A percentile compares a stretch with the other conserved stretches of the same genome.
phyloP scores from a whole-genome alignment of 2,797 vertebrate species.

The Acrocephalus scirpaceus region DNA sequence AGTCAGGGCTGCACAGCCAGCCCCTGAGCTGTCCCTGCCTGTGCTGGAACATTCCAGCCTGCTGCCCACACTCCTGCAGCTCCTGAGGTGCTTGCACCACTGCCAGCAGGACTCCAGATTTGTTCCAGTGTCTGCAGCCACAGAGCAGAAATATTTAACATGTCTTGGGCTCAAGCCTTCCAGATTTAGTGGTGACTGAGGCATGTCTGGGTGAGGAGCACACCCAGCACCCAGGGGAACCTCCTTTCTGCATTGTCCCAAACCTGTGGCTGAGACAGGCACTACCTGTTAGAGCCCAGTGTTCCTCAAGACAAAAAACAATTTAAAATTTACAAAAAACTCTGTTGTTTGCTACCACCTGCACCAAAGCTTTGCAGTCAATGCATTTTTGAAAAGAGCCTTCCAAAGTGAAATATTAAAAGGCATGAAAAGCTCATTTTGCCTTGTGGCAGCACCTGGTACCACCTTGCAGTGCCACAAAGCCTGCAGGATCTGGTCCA shows the following conservation, averaged over 20 bases:
- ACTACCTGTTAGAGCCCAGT: background rate
- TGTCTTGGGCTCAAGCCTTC: background rate
- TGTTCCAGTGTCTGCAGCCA: background rate
- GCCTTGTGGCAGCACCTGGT: background rate
- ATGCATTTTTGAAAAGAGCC: background rate
- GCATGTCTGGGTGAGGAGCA: background rate
- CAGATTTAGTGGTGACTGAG: background rate
- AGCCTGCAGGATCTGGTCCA: background rate
- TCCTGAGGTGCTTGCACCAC: background rate
- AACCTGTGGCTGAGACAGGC: background rate
- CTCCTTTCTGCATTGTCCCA: background rate
- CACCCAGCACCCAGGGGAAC: background rate
- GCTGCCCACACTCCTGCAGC: background rate
- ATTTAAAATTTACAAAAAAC: background rate
- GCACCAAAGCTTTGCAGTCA: background rate
- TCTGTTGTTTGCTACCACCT: background rate
- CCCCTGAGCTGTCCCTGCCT: accelerated
- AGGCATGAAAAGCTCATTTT: background rate
- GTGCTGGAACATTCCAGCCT: background rate
- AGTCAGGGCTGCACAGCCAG: background rate
- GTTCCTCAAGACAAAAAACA: background rate
- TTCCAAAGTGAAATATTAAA: background rate
- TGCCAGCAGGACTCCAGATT: background rate
- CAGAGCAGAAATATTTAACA: background rate
- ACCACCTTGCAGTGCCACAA: background rate